Percentiles rank a stretch among this genome's conserved stretches.
Conservation (phyloP, 2,888 invertebrate genomes). For the Choreutis nemorana region DNA sequence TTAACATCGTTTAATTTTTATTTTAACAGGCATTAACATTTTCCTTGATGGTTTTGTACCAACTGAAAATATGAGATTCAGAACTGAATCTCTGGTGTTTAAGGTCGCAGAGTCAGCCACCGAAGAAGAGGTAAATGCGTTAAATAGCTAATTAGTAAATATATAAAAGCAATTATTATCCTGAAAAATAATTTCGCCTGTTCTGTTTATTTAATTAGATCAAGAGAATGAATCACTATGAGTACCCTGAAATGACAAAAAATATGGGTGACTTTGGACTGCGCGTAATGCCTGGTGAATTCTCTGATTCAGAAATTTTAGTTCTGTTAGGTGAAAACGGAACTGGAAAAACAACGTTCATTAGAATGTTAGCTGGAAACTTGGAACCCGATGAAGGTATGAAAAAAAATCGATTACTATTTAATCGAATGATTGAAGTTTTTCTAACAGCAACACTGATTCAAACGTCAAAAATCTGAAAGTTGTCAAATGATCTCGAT, state of each 20-base stretch:
- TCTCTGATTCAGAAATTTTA: conserved; percentile 98
- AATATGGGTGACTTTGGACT: conserved; percentile 82
- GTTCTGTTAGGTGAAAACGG: conserved; percentile 98
- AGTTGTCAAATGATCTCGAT: conserved; percentile 40
- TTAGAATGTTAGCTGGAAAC: conserved; percentile 97
- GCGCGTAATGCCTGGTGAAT: conserved; percentile 87
- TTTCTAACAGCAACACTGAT: conserved; percentile 25
- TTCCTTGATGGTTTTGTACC: conserved; percentile 99
- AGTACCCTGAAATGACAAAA: conserved; percentile 93
- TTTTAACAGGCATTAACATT: conserved; percentile 86
- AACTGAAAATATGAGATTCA: conserved; percentile 97
- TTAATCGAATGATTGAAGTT: not conserved
- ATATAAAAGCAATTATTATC: too few relatives aligned
- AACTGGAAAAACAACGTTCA: conserved; percentile 99
- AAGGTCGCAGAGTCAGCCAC: conserved; percentile 98
- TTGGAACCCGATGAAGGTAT: conserved; percentile 84
- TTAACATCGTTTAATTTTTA: conserved; percentile 11
- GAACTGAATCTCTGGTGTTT: conserved; percentile 95
- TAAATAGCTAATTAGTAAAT: too few relatives aligned
- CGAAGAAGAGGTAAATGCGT: conserved; percentile 86
- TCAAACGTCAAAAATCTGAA: conserved; percentile 30
- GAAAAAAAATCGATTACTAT: conserved; percentile 1
- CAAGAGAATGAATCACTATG: conserved; percentile 95
- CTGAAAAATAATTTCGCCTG: not conserved
- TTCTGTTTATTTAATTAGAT: conserved; percentile 43